phyloP scores from a whole-genome alignment of 2,888 invertebrate species.

The Andrena bicolor region DNA sequence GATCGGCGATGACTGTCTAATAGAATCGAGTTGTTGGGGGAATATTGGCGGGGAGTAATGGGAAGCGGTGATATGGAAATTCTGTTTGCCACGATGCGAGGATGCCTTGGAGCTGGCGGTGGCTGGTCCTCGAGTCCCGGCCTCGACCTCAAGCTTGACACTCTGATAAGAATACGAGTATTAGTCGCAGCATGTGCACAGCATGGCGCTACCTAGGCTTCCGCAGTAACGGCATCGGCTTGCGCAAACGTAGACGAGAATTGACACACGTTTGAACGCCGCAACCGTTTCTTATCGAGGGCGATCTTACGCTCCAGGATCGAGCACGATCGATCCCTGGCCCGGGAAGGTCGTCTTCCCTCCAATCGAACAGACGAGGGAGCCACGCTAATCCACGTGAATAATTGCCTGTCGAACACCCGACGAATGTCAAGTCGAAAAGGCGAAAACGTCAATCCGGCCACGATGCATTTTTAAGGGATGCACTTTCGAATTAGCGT shows the following conservation, averaged over 20 bases:
- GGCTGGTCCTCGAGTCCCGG: slow-evolving; percentile 58
- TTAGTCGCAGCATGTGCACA: slow-evolving; percentile 81
- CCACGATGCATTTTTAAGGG: slow-evolving; percentile 9
- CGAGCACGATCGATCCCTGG: neutral
- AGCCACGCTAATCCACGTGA: slow-evolving; percentile 24
- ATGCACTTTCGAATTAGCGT: slow-evolving; percentile 36
- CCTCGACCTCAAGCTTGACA: slow-evolving; percentile 59
- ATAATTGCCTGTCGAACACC: neutral
- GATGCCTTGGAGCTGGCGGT: neutral
- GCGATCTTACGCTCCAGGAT: slow-evolving; percentile 15
- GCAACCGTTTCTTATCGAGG: neutral
- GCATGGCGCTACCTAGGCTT: slow-evolving; percentile 78
- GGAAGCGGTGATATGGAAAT: neutral
- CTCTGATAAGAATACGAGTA: slow-evolving; percentile 52
- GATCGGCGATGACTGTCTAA: no score
- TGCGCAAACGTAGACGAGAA: slow-evolving; percentile 39
- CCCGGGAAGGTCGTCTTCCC: slow-evolving; percentile 2
- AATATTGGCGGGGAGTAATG: no score
- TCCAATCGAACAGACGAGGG: neutral
- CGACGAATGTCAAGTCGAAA: neutral
- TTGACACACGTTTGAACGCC: slow-evolving; percentile 16
- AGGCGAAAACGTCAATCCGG: neutral
- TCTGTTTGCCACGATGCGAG: no score
- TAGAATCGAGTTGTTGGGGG: no score
- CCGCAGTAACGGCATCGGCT: slow-evolving; percentile 63